Percentiles rank a stretch among this genome's conserved stretches.
Conservation (phyloP, 2,797 vertebrate species). For the Hoplostethus atlanticus region DNA sequence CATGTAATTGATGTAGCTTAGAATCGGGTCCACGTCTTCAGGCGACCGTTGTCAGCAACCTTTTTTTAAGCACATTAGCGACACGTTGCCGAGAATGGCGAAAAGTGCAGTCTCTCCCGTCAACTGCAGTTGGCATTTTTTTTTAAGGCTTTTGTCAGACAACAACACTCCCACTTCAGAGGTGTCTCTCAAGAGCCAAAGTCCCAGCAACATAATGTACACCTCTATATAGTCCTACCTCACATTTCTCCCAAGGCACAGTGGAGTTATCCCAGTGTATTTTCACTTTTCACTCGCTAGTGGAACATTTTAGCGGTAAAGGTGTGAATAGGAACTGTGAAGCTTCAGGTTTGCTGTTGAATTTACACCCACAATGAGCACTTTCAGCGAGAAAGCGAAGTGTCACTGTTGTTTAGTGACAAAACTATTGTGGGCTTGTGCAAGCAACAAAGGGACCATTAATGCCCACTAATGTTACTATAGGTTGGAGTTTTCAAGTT, state of each 20-base stretch:
- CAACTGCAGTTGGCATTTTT: neutral
- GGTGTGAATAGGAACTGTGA: too few species aligned
- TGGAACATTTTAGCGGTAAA: too few species aligned
- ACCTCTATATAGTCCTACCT: neutral
- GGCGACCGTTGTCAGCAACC: neutral
- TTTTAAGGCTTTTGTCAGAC: neutral
- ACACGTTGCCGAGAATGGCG: too few species aligned
- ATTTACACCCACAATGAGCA: neutral
- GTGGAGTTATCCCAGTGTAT: neutral
- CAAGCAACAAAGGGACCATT: too few species aligned
- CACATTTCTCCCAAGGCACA: neutral
- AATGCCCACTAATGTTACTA: neutral
- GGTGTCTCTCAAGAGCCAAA: neutral
- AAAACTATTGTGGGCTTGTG: neutral
- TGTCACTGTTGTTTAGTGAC: neutral
- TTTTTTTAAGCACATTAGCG: slow-evolving; percentile 2
- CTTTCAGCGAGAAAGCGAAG: neutral
- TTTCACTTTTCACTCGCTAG: neutral
- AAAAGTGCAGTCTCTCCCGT: too few species aligned
- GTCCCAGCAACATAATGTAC: neutral
- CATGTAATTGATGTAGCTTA: slow-evolving; percentile 30
- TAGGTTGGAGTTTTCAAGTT: neutral
- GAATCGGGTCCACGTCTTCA: slow-evolving; percentile 14
- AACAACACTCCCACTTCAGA: neutral
- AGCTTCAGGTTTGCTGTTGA: neutral